Percentiles rank a stretch among this genome's conserved stretches.
These are phyloP conservation scores for Apeltes quadracus DNA, from an alignment of 2,113 vertebrate species.

Conservation along the genomic window DNA sequence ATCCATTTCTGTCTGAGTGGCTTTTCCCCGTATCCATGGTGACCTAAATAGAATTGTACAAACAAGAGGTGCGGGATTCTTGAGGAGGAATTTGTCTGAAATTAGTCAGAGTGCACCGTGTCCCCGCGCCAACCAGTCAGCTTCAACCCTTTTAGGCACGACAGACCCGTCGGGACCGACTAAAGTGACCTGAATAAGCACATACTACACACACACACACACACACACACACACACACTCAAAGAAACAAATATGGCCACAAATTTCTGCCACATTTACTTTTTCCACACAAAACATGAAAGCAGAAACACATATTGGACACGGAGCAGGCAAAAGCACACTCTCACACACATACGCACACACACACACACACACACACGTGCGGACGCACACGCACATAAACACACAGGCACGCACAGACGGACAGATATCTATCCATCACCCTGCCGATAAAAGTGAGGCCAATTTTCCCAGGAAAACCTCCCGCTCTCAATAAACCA, in stretches of 20 bases:
- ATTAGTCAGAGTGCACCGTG: slow-evolving; percentile 46
- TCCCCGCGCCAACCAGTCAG: slow-evolving; percentile 23
- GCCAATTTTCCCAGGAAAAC: slow-evolving; percentile 41
- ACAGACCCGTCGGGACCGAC: slow-evolving; percentile 14
- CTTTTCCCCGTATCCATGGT: slow-evolving; percentile 71
- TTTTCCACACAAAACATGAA: slow-evolving; percentile 10
- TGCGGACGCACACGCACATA: neutral
- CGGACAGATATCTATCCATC: neutral
- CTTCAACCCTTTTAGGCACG: slow-evolving; percentile 18
- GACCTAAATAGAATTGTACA: slow-evolving; percentile 74
- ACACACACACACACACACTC: neutral
- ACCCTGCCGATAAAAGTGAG: slow-evolving; percentile 22
- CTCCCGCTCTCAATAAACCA: slow-evolving; percentile 24
- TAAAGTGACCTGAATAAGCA: slow-evolving; percentile 12
- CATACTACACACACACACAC: neutral
- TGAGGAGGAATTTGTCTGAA: slow-evolving; percentile 51
- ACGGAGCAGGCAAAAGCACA: neutral
- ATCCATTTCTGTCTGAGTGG: slow-evolving; percentile 67
- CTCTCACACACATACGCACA: neutral
- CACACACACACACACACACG: slow-evolving; percentile 9
- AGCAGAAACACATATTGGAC: neutral
- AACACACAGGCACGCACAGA: slow-evolving; percentile 20
- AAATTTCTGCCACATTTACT: slow-evolving; percentile 12
- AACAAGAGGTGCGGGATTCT: slow-evolving; percentile 65
- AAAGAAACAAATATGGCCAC: neutral